Evolutionary conservation across 1,140 invertebrate species (phyloP).

Genomic region (Halictus rubicundus): DNA sequence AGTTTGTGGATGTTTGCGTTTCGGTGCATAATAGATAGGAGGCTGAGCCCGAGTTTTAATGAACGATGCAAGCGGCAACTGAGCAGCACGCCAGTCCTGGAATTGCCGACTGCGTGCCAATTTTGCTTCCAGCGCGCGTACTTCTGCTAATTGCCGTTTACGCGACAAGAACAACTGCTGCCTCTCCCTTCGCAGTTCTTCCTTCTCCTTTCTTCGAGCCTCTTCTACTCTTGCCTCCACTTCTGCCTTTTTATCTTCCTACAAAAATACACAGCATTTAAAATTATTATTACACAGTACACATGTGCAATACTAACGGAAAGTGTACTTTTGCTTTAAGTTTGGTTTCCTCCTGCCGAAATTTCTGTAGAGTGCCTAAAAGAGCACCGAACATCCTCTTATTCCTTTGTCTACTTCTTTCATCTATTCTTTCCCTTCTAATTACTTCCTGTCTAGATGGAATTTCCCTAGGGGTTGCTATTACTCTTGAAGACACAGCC

Average conservation of each 20-base stretch:
- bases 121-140: conserved; percentile 94
- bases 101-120: conserved; percentile 93
- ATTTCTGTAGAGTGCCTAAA: conserved; percentile 96
- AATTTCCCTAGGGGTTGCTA: conserved; percentile 84
- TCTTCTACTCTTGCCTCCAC: conserved; percentile 97
- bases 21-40: conserved; percentile 93
- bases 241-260: conserved; percentile 91
- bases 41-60: conserved; percentile 94
- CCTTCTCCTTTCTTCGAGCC: conserved; percentile 92
- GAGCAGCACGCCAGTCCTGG: conserved; percentile 92
- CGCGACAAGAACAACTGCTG: conserved; percentile 92
- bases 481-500: conserved; percentile 82
- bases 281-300: not conserved
- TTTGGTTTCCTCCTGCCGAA: conserved; percentile 95
- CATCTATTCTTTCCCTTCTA: conserved; percentile 91
- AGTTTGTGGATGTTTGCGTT: conserved; percentile 83
- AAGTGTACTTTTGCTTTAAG: conserved; percentile 86
- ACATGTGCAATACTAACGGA: not conserved
- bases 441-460: conserved; percentile 89
- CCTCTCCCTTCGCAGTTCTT: conserved; percentile 91
- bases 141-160: conserved; percentile 93
- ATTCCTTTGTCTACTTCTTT: conserved; percentile 91
- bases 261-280: conserved; percentile 56
- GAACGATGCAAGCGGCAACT: conserved; percentile 89
- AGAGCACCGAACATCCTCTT: conserved; percentile 97